Base-by-base conservation (phyloP, 2,113 vertebrate species). In the Psilopogon haemacephalus region DNA sequence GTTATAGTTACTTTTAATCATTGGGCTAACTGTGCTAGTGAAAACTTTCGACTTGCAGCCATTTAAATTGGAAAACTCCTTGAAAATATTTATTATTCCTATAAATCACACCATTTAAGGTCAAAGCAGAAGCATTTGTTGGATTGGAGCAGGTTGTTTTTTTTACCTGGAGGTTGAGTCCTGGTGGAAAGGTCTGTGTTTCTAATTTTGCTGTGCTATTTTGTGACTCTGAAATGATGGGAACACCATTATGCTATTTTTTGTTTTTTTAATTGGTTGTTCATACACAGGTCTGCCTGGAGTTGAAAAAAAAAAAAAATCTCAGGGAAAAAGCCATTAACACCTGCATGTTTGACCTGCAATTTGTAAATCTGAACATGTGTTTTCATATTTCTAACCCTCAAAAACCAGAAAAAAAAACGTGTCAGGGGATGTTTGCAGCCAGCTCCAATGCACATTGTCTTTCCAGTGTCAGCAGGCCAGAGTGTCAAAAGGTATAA, bases 321-420 rank as follows among this genome's bases (percentile, higher is more conserved):
- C 92, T 79, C 86, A 38, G 92, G 63, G 80, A 95, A 89, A 94
- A 95, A 94, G 88, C 94, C 95, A 94, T 94, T 96, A 95, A 96
- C 93, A 94, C 95, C 96, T 95, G 87, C 56, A 50, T 38, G 82
- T 95, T 96, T 96, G 94, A 94, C 90, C 92, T 95, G 93, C 93
- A 95, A 87, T 86, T 95, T 94, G 94, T 96, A 97, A 96, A 97
- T 97, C 96, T 96, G 95, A 96, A 93, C 92, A 96, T 84, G 56
- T 96, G 94, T 96, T 94, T 97, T 94, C 95, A 96, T 93, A 95
- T 96, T 95, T 94, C 92, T 80, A 94, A 83, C 24, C 69, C 40
- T 20, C 13, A 12, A 93, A 94, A 55, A 62, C 3, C 70, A 30
- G 87, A 62, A 82, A 50, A 65, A 65, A 91, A 65, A 65, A 91